A percentile compares a stretch with the other conserved stretches of the same genome.
Evolutionary conservation across 64 coral and sea anemone genomes (phyloP).

Genomic region (Stichodactyla helianthus): DNA sequence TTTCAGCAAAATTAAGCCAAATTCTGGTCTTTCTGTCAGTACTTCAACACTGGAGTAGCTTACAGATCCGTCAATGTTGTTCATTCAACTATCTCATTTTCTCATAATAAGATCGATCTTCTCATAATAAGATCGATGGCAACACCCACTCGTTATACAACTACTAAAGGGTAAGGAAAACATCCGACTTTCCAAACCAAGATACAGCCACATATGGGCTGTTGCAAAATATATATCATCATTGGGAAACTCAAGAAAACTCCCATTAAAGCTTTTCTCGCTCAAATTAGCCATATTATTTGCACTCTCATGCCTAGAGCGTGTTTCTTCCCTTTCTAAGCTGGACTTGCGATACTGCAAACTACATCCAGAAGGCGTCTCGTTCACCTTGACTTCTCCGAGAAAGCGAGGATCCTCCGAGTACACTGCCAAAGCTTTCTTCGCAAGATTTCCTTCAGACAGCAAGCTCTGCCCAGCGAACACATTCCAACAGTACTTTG

Average conservation of each 20-base stretch:
- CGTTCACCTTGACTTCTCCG: neutral
- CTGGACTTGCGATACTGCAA: neutral
- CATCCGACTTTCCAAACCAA: too few species aligned
- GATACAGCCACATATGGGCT: too few species aligned
- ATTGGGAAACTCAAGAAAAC: neutral
- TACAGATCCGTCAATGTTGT: too few species aligned
- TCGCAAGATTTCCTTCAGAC: neutral
- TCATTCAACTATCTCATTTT: too few species aligned
- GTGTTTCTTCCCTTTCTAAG: conserved; percentile 8
- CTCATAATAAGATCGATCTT: too few species aligned
- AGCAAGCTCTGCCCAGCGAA: neutral
- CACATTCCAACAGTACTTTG: conserved; percentile 5
- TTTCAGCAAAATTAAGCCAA: neutral
- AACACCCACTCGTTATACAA: too few species aligned
- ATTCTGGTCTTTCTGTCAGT: neutral
- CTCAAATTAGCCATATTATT: conserved; percentile 15
- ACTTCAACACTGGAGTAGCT: too few species aligned
- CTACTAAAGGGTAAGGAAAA: too few species aligned
- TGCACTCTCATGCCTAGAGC: conserved; percentile 4
- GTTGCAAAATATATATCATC: too few species aligned
- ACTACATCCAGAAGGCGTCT: neutral
- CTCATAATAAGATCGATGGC: too few species aligned
- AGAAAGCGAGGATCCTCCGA: conserved; percentile 13
- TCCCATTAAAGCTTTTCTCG: neutral
- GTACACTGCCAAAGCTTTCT: neutral